Base-by-base conservation (phyloP, 2,888 invertebrate species). In the Mesorhabditis spiculigera region DNA sequence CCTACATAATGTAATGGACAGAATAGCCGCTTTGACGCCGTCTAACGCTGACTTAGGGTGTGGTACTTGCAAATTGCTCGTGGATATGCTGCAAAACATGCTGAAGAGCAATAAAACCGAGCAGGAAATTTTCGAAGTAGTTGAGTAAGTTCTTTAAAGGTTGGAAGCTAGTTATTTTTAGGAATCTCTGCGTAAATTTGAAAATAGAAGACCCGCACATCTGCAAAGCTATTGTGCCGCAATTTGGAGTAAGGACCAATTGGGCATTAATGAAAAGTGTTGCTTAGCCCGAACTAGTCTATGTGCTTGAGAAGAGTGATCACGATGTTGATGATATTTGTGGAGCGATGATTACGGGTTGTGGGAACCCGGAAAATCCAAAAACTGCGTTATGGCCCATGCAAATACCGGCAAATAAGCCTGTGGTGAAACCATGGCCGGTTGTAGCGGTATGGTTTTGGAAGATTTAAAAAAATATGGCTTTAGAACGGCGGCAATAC, bases 391-490 rank as follows among this genome's bases (percentile, higher is more conserved):
- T 78, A 73, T 81, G 82, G 81, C 78, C 76, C 50, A 71, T 81
- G 5, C 72, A 76, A 5, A 75, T 82, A 58, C 82, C 82, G 0
- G 79, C 73, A 3, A 72, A 73, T 63, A 82, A 81, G 67, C 82
- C 82, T 6, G 70, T 79, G 42, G 75, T 81, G 43, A 68, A 76
- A 65, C 80, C 80, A 10, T 80, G 80, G 81, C 80, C 80, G 0
- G 73, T 70, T 3, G 75, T 80, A 50, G 74, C 75, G 65, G 78
- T 78, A 61, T 68, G 68, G 16, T 10, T 50, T 50, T 16, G 13
- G 13, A 16, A n/a, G 28, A 10, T 43, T 10, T 8, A 4, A 43
- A 64, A 68, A 61, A 68, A 43, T 16, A 8, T 43, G 10, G 8
- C n/a, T 50, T n/a, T 43, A 74, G 74, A 45, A 66, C 42, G 68